These are phyloP conservation scores for Formica exsecta DNA, from an alignment of 1,140 invertebrate species.

Conservation along the genomic window DNA sequence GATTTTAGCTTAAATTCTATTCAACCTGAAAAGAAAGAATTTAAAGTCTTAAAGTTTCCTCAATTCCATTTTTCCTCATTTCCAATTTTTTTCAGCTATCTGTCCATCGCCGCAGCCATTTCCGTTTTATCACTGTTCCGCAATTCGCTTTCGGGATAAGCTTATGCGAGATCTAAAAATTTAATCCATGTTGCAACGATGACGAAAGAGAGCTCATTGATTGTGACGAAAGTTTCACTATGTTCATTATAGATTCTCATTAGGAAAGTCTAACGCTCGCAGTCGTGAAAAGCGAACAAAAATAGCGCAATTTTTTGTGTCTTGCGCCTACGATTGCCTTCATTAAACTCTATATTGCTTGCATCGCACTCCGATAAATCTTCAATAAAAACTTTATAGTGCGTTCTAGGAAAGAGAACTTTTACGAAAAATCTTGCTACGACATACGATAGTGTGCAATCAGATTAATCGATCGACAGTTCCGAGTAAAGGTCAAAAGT, in stretches of 20 bases:
- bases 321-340: neutral
- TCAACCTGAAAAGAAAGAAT: neutral
- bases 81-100: neutral
- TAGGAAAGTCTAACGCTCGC: neutral
- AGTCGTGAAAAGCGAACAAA: neutral
- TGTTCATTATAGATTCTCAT: conserved; percentile 9
- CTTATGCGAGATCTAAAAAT: conserved; percentile 19
- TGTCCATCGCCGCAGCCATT: neutral
- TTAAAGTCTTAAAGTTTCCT: conserved; percentile 5
- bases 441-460: neutral
- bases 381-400: neutral
- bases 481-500: neutral
- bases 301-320: conserved; percentile 1
- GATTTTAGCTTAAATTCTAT: neutral
- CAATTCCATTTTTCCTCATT: neutral
- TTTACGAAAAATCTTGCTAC: neutral
- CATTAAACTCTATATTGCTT: conserved; percentile 28
- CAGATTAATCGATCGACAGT: neutral
- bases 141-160: conserved; percentile 9
- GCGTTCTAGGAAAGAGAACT: neutral
- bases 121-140: conserved; percentile 34
- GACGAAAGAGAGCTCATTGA: neutral
- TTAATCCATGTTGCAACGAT: neutral
- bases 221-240: conserved; percentile 6
- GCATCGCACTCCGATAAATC: neutral